Percentiles rank a stretch among this genome's conserved stretches.
phyloP scores from a whole-genome alignment of 2,888 invertebrate species.

The Drosophila merina region DNA sequence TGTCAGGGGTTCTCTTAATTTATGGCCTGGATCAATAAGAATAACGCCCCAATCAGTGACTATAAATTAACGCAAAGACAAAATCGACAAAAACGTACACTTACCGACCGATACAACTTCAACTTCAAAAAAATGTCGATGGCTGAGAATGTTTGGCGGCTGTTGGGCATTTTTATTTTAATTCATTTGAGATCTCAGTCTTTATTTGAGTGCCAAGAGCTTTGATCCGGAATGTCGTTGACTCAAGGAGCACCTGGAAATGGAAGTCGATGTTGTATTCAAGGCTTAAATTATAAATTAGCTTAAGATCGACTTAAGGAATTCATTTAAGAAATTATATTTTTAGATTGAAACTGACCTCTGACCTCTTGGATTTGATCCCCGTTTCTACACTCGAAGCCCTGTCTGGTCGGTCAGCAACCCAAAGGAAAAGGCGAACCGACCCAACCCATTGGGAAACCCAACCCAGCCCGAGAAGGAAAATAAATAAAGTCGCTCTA shows the following conservation, averaged over 20 bases:
- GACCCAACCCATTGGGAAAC: conserved; percentile 11
- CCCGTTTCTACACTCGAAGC: conserved; percentile 8
- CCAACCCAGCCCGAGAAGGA: conserved; percentile 26
- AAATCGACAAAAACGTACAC: conserved; percentile 44
- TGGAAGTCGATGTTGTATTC: background rate
- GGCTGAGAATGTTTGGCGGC: conserved; percentile 66
- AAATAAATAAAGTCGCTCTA: conserved; percentile 39
- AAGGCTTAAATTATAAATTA: background rate
- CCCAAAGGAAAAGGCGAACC: background rate
- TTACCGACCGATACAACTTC: conserved; percentile 32
- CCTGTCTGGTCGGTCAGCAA: conserved; percentile 1
- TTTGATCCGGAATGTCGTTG: conserved; percentile 32
- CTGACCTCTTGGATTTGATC: too few relatives aligned
- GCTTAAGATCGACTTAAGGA: background rate
- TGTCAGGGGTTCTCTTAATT: conserved; percentile 77
- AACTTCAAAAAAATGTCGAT: conserved; percentile 62
- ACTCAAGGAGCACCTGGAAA: conserved; percentile 24
- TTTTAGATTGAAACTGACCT: background rate
- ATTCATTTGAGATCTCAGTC: conserved; percentile 15
- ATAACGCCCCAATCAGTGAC: conserved; percentile 81
- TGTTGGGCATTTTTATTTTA: conserved; percentile 41
- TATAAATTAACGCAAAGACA: conserved; percentile 81
- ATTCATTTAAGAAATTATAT: background rate
- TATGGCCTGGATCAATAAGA: conserved; percentile 81
- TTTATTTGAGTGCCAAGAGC: conserved; percentile 17